Evolutionary conservation across 2,888 invertebrate species (phyloP), one percentile per base, ranked within the genome.

Genomic region (Eupeodes latifasciatus): DNA sequence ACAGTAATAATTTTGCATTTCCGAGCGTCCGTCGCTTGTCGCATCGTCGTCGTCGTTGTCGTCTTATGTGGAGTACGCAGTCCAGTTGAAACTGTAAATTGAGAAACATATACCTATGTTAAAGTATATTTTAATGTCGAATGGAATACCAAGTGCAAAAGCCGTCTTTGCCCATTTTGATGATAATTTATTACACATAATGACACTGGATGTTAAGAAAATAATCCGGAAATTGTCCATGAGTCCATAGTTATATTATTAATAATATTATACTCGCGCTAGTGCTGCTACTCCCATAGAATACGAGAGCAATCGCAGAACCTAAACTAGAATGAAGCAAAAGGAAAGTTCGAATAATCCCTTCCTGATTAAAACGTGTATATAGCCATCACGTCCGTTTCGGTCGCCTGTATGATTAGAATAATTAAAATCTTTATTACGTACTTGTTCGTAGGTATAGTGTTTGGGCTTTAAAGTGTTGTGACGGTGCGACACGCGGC

Each of bases 301-400:
- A 67, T 67, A 34, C 34, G 67, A 67, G 67, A 67, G 77, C 59
- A 51, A 44, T 40, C 0, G 36, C 34, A 61, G 64, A 72, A 78
- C 77, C 49, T 71, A 51, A 72, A 51, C 64, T 64, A 19, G 47
- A 71, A 76, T 34, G 27, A 51, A 49, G 51, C 14, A 77, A 77
- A 66, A 27, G 74, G 74, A 51, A 62, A 78, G 74, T 67, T 77
- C 77, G 62, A 74, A 74, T 81, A 69, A 82, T 78, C 81, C 81
- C 85, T 85, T 81, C 77, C 85, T 78, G 81, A 61, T 69, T 62
- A 74, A 34, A 27, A 66, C 19, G 47, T 47, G 51, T 55, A 64
- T 12, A 66, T 27, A 40, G 40, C 9, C 40, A 40, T 40, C 40
- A 40, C 40, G 40, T 40, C 40, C 40, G 40, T 9, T 9, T 40